Percentiles rank a stretch among this genome's conserved stretches.
phyloP scores from a whole-genome alignment of 2,113 vertebrate species.

The Myrmecophaga tridactyla region DNA sequence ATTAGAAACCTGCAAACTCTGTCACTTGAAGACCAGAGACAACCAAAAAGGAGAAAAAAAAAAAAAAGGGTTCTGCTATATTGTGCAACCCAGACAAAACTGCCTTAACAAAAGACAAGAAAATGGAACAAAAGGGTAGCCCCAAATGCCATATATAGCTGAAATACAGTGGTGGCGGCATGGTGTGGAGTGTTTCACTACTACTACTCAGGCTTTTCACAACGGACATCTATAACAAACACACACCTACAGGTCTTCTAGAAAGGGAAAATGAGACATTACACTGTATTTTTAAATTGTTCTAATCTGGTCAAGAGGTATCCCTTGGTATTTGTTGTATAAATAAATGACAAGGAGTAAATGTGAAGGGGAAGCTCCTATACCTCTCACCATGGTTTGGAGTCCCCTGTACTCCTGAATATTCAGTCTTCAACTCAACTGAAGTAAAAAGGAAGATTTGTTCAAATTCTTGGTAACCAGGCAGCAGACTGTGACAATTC shows the following conservation, averaged over 20 bases:
- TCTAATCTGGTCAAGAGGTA: not conserved
- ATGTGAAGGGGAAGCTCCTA: not conserved
- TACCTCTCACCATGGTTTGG: not conserved
- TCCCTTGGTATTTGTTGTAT: not conserved
- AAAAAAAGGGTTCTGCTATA: not conserved
- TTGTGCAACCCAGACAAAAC: not conserved
- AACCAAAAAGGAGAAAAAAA: no score
- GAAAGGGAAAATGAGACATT: not conserved
- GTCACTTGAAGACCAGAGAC: not conserved
- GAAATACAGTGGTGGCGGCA: not conserved
- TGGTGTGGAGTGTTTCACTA: not conserved
- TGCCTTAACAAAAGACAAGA: not conserved
- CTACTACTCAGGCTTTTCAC: not conserved
- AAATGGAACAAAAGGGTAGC: not conserved
- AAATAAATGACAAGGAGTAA: not conserved
- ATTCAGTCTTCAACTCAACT: not conserved
- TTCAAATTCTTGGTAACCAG: not conserved
- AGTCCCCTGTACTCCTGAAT: not conserved
- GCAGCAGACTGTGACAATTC: not conserved
- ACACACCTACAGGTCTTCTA: not conserved
- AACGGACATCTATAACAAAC: not conserved
- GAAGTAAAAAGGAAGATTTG: not conserved
- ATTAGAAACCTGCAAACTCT: constrained; percentile 13
- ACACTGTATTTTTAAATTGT: not conserved
- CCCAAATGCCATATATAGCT: not conserved